phyloP scores from a whole-genome alignment of 2,113 vertebrate genomes.

The Anseranas semipalmata region DNA sequence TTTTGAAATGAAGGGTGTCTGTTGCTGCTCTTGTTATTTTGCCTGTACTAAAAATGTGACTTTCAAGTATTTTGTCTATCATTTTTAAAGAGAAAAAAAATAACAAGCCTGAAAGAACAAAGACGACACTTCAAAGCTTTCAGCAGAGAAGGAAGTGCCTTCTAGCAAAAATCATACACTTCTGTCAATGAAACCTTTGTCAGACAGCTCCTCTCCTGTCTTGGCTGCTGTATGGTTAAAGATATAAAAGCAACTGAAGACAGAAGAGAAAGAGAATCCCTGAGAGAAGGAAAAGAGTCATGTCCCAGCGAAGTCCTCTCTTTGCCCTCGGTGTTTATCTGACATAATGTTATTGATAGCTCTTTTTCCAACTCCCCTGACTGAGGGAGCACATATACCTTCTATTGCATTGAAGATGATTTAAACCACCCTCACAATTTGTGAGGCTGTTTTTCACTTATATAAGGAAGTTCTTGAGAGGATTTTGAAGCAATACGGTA shows the following conservation, averaged over 20 bases:
- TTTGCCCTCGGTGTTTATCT: conserved; percentile 41
- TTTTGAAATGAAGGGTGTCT: conserved; percentile 42
- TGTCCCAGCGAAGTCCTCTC: conserved; percentile 61
- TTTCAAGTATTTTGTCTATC: conserved; percentile 37
- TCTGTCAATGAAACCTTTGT: conserved; percentile 79
- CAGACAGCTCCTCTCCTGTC: conserved; percentile 50
- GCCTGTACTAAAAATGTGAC: conserved; percentile 16
- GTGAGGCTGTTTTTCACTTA: background rate
- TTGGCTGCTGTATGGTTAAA: conserved; percentile 58
- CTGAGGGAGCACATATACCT: background rate
- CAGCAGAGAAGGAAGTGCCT: conserved; percentile 74
- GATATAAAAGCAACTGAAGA: conserved; percentile 60
- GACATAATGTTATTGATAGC: background rate
- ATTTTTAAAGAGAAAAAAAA: conserved; percentile 26
- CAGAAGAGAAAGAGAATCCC: conserved; percentile 61
- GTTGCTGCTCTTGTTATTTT: conserved; percentile 29
- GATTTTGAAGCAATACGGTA: background rate
- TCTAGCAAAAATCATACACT: conserved; percentile 74
- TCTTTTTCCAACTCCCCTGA: conserved; percentile 49
- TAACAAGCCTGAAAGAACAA: conserved; percentile 74
- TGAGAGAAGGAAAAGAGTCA: conserved; percentile 33
- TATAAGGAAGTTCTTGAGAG: background rate
- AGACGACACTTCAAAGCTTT: conserved; percentile 79
- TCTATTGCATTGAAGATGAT: background rate
- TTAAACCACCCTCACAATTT: background rate